Evolutionary conservation across 2,797 vertebrate species (phyloP), one percentile per base, ranked within the genome.

Genomic region (Paedocypris micromegethes): DNA sequence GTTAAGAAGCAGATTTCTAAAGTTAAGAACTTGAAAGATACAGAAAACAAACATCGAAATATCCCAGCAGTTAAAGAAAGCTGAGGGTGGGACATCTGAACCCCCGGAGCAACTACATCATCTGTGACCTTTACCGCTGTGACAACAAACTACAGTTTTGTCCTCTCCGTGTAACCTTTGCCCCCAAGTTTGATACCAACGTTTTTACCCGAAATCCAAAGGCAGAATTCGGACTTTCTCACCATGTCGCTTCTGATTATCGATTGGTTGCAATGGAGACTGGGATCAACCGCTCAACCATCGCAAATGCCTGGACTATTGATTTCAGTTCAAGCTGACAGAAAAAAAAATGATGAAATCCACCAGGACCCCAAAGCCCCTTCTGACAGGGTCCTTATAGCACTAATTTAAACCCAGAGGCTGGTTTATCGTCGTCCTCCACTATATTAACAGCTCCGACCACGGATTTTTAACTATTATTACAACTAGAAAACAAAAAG

Each of bases 241-340:
- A 63, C 59, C 52, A 58, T 53, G 76, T 56, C 56, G 43, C 53
- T 69, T 59, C 59, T 46, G n/a, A 46, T 46, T 72, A 78, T 77
- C 8, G 75, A 77, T 68, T 69, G 67, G 23, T 42, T 44, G 58
- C 68, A 64, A 71, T 69, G 62, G 75, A 69, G 68, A 74, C 41
- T 45, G 46, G 68, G 68, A 66, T 63, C 49, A 74, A 66, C 69
- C 66, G 49, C 56, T 68, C 45, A 55, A 58, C 68, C 61, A 58
- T 54, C 68, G 67, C 66, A 59, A 57, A 56, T 45, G 61, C 53
- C 70, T 61, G 46, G 45, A 7, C 6, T 79, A 81, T 77, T 72
- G 78, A 81, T 78, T 78, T 78, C 68, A 77, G 76, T 75, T 81
- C 72, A 78, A 77, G 65, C 68, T 75, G 74, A 68, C 70, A 66